Evolutionary conservation across 2,888 invertebrate species (phyloP).

Genomic region (Lycocerus yunnanus): DNA sequence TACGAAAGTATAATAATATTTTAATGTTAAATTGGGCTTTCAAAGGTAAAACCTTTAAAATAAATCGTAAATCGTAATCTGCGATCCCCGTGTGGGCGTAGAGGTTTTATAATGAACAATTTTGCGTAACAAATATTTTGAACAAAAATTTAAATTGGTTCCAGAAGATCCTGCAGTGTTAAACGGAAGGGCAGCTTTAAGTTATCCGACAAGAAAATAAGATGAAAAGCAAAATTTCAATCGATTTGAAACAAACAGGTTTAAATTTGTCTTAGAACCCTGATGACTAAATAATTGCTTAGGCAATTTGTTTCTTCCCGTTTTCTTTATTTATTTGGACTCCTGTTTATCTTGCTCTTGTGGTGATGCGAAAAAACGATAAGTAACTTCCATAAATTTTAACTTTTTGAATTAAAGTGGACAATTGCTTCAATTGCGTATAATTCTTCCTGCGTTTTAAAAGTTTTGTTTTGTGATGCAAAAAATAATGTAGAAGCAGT

Average conservation of each 20-base stretch:
- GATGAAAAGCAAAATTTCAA: not conserved
- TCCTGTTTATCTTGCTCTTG: not conserved
- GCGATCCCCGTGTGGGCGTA: not conserved
- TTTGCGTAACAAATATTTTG: not conserved
- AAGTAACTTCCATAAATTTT: not conserved
- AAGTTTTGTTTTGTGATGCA: not conserved
- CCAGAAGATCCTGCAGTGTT: not conserved
- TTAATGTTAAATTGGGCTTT: not conserved
- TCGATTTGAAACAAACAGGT: not conserved
- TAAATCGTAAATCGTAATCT: not conserved
- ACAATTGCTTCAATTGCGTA: not conserved
- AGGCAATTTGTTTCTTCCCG: not conserved
- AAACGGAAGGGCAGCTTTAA: not conserved
- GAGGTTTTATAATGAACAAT: not conserved
- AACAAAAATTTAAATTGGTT: not conserved
- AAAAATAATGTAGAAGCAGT: not conserved
- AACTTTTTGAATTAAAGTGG: not conserved
- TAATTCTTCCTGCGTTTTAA: not conserved
- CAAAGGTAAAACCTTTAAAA: not conserved
- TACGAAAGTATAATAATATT: not conserved
- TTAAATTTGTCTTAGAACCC: not conserved
- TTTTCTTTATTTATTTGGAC: not conserved
- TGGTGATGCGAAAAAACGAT: not conserved
- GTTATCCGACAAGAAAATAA: not conserved
- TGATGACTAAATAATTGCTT: not conserved